Conservation (phyloP, 2,888 invertebrate genomes). For the Microdon myrmicae region DNA sequence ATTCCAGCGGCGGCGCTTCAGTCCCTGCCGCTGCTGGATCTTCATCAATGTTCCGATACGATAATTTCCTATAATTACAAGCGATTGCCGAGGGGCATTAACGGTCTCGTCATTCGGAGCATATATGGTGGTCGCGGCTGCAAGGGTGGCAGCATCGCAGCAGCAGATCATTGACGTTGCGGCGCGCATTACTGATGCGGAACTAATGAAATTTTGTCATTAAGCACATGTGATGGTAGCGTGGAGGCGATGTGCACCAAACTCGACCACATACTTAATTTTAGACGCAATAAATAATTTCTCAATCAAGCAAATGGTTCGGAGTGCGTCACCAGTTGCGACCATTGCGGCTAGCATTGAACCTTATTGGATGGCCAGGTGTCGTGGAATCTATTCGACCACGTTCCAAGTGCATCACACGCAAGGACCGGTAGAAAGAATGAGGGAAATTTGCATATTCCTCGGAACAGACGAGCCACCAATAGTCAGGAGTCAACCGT, state of each 20-base stretch:
- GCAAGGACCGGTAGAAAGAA: background rate
- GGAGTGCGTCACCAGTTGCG: conserved; percentile 10
- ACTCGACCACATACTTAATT: conserved; percentile 44
- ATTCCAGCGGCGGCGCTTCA: background rate
- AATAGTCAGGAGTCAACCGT: conserved; percentile 30
- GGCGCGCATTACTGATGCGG: conserved; percentile 50
- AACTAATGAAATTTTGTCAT: conserved; percentile 53
- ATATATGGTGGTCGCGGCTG: conserved; percentile 45
- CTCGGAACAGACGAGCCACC: conserved; percentile 16
- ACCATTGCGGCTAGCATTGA: no score
- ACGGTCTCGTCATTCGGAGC: conserved; percentile 42
- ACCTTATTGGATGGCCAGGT: no score
- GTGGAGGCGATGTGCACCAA: conserved; percentile 18
- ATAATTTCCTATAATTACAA: conserved; percentile 51
- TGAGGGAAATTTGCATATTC: conserved; percentile 32
- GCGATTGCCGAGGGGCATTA: conserved; percentile 47
- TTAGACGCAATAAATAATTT: conserved; percentile 46
- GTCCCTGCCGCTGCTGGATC: conserved; percentile 4
- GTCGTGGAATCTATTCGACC: no score
- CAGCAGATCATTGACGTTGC: conserved; percentile 48
- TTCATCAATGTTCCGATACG: conserved; percentile 51
- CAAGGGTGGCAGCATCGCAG: conserved; percentile 33
- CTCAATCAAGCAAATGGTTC: conserved; percentile 40
- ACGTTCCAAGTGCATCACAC: no score
- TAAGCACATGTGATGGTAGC: conserved; percentile 45